Evolutionary conservation across 2,113 vertebrate genomes (phyloP), one percentile per base, ranked within the genome.

Genomic region (Shinisaurus crocodilurus): DNA sequence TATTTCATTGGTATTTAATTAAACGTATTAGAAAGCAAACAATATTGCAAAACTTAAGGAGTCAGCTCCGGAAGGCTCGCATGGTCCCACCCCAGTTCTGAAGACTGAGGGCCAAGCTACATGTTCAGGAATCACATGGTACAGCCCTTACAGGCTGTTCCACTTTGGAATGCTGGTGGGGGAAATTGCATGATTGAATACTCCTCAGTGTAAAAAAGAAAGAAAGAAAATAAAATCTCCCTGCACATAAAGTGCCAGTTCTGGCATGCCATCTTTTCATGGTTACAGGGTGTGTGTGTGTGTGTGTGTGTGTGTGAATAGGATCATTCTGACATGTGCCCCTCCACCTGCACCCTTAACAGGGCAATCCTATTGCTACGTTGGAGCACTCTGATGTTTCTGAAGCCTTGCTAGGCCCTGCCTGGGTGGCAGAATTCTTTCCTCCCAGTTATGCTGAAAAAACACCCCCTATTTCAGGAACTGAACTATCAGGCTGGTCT

Each of bases 41-140:
- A 90, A 34, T 25, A 90, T 23, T 74, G 88, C 54, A n/a, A 92
- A 87, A 83, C 81, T 86, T 82, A 74, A 48, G 23, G 87, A 86
- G 34, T 77, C 3, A 9, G 45, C 82, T 77, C 40, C 79, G 80
- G 75, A 10, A n/a, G 70, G 72, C 32, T 32, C 0, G 0, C 60
- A 87, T 69, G 75, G 50, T 72, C 37, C 20, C 54, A n/a, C 32
- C 10, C 23, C 83, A 85, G 94, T 92, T 95, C 92, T 93, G 93
- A 96, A 95, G 86, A 93, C 88, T 93, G 91, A 88, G 40, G 45
- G 93, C 90, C 93, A n/a, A 77, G 40, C 23, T 75, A 60, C 32
- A 63, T 18, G 6, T 81, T 29, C 70, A 84, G 25, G 43, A 79
- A 18, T 27, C 48, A 74, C 23, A 29, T 57, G 45, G 29, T 23